phyloP scores from a whole-genome alignment of 1,140 invertebrate genomes.

The Caenorhabditis latens region DNA sequence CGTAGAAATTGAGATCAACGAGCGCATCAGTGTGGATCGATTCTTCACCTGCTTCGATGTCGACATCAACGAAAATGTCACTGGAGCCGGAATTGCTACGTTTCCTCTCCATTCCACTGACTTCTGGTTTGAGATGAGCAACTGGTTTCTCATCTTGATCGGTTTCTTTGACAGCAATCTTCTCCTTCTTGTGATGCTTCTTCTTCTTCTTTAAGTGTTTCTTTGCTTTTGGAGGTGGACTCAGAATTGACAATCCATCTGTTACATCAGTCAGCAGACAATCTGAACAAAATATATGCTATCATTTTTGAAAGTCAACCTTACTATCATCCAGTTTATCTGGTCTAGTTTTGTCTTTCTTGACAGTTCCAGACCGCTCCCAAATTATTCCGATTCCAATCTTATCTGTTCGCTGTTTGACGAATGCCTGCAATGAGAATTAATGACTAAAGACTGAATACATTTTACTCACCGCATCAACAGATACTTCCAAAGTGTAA shows the following conservation, averaged over 20 bases:
- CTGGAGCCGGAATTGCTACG: constrained; percentile 52
- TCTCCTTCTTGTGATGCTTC: constrained; percentile 35
- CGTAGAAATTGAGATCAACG: constrained; percentile 60
- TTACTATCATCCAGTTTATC: constrained; percentile 29
- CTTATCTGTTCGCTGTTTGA: constrained; percentile 57
- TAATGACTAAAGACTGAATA: neutral
- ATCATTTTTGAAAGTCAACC: neutral
- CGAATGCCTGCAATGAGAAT: constrained; percentile 2
- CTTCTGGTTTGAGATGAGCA: constrained; percentile 2
- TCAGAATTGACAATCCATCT: neutral
- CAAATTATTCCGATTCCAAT: constrained; percentile 60
- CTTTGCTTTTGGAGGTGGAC: constrained; percentile 24
- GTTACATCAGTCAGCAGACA: neutral
- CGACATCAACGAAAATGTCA: constrained; percentile 59
- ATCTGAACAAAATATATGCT: constrained; percentile 16
- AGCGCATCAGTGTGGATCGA: constrained; percentile 59
- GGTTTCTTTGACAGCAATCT: constrained; percentile 10
- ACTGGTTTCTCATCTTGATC: constrained; percentile 22
- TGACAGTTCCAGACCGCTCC: constrained; percentile 47
- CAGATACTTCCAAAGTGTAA: constrained; percentile 9
- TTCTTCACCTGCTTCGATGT: constrained; percentile 64
- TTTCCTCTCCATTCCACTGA: constrained; percentile 32
- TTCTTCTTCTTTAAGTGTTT: constrained; percentile 56
- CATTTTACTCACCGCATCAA: neutral
- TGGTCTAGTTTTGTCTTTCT: constrained; percentile 7